Evolutionary conservation across 2,888 invertebrate species (phyloP).

Genomic region (Axea sp.): DNA sequence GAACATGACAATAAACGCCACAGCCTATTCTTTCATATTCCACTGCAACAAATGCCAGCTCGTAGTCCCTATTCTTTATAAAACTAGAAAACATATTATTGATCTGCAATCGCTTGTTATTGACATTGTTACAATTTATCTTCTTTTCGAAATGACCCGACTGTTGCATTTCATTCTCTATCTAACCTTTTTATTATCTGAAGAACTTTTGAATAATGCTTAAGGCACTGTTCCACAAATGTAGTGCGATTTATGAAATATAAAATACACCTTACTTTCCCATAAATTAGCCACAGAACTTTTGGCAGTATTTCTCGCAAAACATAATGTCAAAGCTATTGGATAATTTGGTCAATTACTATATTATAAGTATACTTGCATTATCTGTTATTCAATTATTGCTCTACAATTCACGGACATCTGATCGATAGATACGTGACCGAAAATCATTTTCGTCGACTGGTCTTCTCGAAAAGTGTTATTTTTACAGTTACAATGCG

Average conservation of each 20-base stretch:
- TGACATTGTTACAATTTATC: slow-evolving; percentile 40
- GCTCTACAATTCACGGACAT: too few relatives aligned
- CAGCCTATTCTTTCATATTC: slow-evolving; percentile 47
- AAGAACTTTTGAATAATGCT: slow-evolving; percentile 48
- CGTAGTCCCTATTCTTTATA: slow-evolving; percentile 51
- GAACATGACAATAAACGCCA: slow-evolving; percentile 51
- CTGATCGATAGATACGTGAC: too few relatives aligned
- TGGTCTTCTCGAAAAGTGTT: too few relatives aligned
- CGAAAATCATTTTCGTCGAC: too few relatives aligned
- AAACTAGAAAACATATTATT: slow-evolving; percentile 50
- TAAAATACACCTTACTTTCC: slow-evolving; percentile 11
- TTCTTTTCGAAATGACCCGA: slow-evolving; percentile 12
- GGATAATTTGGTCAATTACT: slow-evolving; percentile 34
- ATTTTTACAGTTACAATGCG: too few relatives aligned
- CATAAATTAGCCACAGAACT: slow-evolving; percentile 17
- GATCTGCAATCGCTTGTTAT: slow-evolving; percentile 51
- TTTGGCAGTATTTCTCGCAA: slow-evolving; percentile 32
- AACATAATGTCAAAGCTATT: slow-evolving; percentile 18
- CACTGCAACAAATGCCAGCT: slow-evolving; percentile 41
- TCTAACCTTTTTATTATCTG: slow-evolving; percentile 35
- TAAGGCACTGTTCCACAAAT: slow-evolving; percentile 48
- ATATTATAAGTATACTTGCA: slow-evolving; percentile 1
- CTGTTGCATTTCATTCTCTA: slow-evolving; percentile 5
- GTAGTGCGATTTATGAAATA: slow-evolving; percentile 24
- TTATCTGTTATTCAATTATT: slow-evolving; percentile 12